Percentiles rank a stretch among this genome's conserved stretches.
Evolutionary conservation across 2,113 vertebrate species (phyloP).

Genomic region (Malaclemys terrapin): DNA sequence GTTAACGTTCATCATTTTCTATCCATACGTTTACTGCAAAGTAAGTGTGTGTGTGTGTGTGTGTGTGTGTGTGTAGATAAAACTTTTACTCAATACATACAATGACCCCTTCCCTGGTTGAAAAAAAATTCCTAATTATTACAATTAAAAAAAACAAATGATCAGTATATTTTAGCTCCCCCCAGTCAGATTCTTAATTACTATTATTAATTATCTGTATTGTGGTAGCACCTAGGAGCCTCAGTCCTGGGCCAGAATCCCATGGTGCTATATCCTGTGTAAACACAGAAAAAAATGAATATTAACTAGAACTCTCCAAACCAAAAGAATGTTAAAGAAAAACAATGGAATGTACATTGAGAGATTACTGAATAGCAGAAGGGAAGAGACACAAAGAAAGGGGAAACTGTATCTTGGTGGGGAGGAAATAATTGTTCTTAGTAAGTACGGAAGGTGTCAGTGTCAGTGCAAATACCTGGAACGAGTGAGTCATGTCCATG

Average conservation of each 20-base stretch:
- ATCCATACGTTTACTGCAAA: background rate
- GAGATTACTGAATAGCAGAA: background rate
- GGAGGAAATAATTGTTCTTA: background rate
- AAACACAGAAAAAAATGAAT: background rate
- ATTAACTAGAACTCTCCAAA: background rate
- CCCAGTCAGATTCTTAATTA: background rate
- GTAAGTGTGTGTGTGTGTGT: fast-evolving
- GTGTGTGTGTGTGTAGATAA: background rate
- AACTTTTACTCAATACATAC: background rate
- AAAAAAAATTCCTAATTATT: background rate
- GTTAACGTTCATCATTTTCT: fast-evolving
- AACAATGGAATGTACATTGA: background rate
- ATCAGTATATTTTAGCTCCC: background rate
- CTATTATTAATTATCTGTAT: background rate
- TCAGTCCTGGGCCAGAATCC: background rate
- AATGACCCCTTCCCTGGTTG: background rate
- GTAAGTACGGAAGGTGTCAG: background rate
- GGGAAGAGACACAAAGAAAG: background rate
- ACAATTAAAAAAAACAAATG: background rate
- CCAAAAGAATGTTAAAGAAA: background rate
- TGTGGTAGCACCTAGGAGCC: background rate
- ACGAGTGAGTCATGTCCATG: constrained; percentile 78
- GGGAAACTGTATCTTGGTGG: background rate
- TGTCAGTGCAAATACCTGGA: constrained; percentile 78
- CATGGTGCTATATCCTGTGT: background rate